Percentiles rank a stretch among this genome's conserved stretches.
phyloP scores from a whole-genome alignment of 1,140 invertebrate species.

The Aleiodes sp. region DNA sequence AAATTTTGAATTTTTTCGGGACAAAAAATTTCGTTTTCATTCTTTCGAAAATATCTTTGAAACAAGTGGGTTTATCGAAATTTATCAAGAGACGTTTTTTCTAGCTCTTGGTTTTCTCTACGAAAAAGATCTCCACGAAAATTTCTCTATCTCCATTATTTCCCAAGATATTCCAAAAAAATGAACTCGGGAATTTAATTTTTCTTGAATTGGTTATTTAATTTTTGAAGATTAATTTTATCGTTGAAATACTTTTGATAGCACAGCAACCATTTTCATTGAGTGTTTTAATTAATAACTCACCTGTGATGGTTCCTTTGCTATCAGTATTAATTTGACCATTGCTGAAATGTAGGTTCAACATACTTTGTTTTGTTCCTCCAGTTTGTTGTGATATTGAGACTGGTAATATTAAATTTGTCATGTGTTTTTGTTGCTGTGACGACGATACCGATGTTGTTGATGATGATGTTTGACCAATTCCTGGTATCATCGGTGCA shows the following conservation, averaged over 20 bases:
- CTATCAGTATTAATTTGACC: slow-evolving; percentile 63
- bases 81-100: too few relatives aligned
- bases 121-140: too few relatives aligned
- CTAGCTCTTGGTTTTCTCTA: too few relatives aligned
- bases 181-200: too few relatives aligned
- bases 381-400: slow-evolving; percentile 58
- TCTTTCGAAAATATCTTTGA: too few relatives aligned
- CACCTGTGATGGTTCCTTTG: slow-evolving; percentile 66
- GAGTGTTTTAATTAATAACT: slow-evolving; percentile 20
- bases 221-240: not conserved
- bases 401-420: slow-evolving; percentile 66
- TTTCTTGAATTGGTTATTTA: not conserved
- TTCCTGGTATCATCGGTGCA: slow-evolving; percentile 60
- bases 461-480: slow-evolving; percentile 60
- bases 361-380: slow-evolving; percentile 61
- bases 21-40: too few relatives aligned
- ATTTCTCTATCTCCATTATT: not conserved
- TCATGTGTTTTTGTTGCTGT: slow-evolving; percentile 58
- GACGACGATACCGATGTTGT: slow-evolving; percentile 59
- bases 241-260: not conserved
- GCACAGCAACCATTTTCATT: not conserved
- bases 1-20: too few relatives aligned
- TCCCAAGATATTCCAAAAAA: too few relatives aligned
- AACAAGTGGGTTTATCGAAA: too few relatives aligned
- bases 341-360: slow-evolving; percentile 69